A percentile compares a stretch with the other conserved stretches of the same genome.
Evolutionary conservation across 2,888 invertebrate genomes (phyloP).

Genomic region (Drymonia ruficornis): DNA sequence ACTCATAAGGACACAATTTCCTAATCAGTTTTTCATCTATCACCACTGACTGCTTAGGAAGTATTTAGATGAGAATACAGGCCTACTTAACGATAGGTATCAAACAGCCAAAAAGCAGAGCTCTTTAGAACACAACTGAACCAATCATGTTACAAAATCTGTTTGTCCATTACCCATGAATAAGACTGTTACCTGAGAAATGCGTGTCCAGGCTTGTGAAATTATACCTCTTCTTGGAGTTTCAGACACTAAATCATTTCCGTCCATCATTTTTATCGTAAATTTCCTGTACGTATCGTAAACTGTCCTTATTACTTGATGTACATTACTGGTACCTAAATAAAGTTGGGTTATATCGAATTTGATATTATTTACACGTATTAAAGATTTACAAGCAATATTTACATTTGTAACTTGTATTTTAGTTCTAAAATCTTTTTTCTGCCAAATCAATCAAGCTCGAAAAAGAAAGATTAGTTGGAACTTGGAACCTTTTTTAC

Average conservation of each 20-base stretch:
- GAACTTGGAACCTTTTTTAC: slow-evolving; percentile 35
- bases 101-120: neutral
- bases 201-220: slow-evolving; percentile 87
- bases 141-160: neutral
- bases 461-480: slow-evolving; percentile 32
- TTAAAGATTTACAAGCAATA: slow-evolving; percentile 29
- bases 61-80: neutral
- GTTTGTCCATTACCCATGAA: neutral
- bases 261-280: slow-evolving; percentile 85
- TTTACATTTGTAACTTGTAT: slow-evolving; percentile 31
- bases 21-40: too few species aligned
- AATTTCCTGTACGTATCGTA: slow-evolving; percentile 35
- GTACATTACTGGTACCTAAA: slow-evolving; percentile 46
- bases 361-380: slow-evolving; percentile 33
- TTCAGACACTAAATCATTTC: slow-evolving; percentile 87
- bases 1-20: too few species aligned
- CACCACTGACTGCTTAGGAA: too few species aligned
- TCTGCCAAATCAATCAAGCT: slow-evolving; percentile 6
- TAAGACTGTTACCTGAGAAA: slow-evolving; percentile 85
- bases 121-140: neutral
- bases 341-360: slow-evolving; percentile 9
- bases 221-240: slow-evolving; percentile 85
- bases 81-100: neutral
- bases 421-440: slow-evolving; percentile 13
- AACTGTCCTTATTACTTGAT: slow-evolving; percentile 36